Evolutionary conservation across 2,113 vertebrate species (phyloP), one percentile per base, ranked within the genome.

Genomic region (Corythaeola cristata): DNA sequence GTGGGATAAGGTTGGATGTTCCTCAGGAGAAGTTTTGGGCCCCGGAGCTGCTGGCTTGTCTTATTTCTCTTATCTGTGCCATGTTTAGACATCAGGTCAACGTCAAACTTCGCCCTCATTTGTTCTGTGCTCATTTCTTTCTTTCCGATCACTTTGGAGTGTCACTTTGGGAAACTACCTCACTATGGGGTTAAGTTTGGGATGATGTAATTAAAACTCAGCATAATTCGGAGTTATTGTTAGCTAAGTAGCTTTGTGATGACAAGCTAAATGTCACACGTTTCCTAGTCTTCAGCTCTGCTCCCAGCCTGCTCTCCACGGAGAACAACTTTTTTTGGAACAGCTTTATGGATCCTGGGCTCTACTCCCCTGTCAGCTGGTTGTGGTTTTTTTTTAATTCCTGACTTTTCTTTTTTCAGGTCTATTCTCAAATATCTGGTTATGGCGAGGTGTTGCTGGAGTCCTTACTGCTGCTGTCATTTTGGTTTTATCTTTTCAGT

Each of bases 401-500:
- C 21, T 62, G 26, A 8, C 4, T 1, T 53, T 69, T 58, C 2
- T 66, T 37, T 86, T 88, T 87, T 17, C 91, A 97, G 95, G 60
- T 81, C 55, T 95, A 0, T 74, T 94, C 20, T 93, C 92, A 84
- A 95, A 81, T 27, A 37, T 95, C 81, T 91, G 95, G 89, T 41
- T 96, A 16, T 97, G 95, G 96, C 45, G 69, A 71, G 64, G 37
- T 74, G 28, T 94, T 0, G 8, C 95, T 59, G 95, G 41, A 44
- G n/a, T 67, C 52, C 95, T 97, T 41, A 5, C n/a, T 23, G 77
- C 55, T 85, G 59, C 47, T 19, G 30, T 95, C n/a, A 41, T 94
- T 94, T 84, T 91, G n/a, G 37, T 95, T 71, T 71, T 37, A 24
- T 93, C 69, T 71, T 27, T 96, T 91, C 92, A 84, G 15, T 75